Evolutionary conservation across 2,888 invertebrate genomes (phyloP), one percentile per base, ranked within the genome.

Genomic region (Drosophila pseudotalamancana): DNA sequence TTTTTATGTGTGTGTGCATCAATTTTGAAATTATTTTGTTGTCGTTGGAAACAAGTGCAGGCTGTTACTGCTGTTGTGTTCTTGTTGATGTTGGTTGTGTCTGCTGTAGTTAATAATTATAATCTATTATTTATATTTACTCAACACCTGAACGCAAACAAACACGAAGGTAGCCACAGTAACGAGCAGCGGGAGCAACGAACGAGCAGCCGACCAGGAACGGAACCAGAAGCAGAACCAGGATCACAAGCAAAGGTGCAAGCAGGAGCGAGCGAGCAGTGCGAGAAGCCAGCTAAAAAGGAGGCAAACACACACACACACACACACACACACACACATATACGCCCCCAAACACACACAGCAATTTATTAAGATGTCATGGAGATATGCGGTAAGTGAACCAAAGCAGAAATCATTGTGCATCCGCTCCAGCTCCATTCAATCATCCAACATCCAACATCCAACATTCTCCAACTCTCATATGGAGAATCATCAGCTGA

Each of bases 301-400:
- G 18, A 35, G 50, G 54, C 53, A 43, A 29, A 45, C 34, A 55
- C 50, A 25, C 18, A 25, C n/a, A 18, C 14, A 31, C 50, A 14
- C 39, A 31, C 27, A 1, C 31, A 25, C 29, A 27, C 16, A 12
- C 12, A 37, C 11, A 21, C 48, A 5, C 51, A 23, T 21, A 12
- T 37, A 25, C 31, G 16, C 32, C n/a, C 25, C 11, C 40, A 27
- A 54, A 60, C 65, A 31, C 50, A 48, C 49, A 51, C 54, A 51
- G 32, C 50, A 68, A 35, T 34, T 46, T 39, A 69, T 65, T 72
- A 87, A 81, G 75, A 89, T 89, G 88, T 89, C 88, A 79, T 89
- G 90, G 90, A 89, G 90, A 90, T 90, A 90, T 85, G 89, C 90
- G 89, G 90, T 90, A 88, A 77, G 89, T 88, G 48, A 6, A 12